Percentiles rank a stretch among this genome's conserved stretches.
Evolutionary conservation across 2,888 invertebrate genomes (phyloP).

Genomic region (Ophion ventricosus): DNA sequence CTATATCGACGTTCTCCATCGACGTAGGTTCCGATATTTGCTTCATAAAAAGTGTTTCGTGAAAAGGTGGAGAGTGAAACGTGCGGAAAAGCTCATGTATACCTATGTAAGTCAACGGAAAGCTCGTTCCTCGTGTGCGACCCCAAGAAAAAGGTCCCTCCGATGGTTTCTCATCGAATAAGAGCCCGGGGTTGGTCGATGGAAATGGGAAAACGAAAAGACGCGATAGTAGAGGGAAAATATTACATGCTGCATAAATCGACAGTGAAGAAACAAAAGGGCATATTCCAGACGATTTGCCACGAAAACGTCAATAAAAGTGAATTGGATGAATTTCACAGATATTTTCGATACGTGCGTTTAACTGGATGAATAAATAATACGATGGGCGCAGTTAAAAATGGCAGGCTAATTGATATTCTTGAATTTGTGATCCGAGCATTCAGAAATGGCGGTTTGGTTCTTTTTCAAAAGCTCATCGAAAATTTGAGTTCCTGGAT

Average conservation of each 20-base stretch:
- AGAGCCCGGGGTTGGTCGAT: constrained; percentile 20
- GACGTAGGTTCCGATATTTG: constrained; percentile 52
- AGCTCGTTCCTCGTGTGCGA: constrained; percentile 28
- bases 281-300: background rate
- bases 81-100: constrained; percentile 46
- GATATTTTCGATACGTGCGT: background rate
- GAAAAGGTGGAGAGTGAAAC: constrained; percentile 20
- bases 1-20: constrained; percentile 41
- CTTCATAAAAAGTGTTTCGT: constrained; percentile 55
- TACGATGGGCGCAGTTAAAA: too few relatives aligned
- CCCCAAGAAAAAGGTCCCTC: constrained; percentile 37
- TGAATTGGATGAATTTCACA: constrained; percentile 3
- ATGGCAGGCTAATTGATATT: too few relatives aligned
- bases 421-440: too few relatives aligned
- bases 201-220: constrained; percentile 32
- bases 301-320: constrained; percentile 32
- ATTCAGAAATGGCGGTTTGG: too few relatives aligned
- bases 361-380: background rate
- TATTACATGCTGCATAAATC: background rate
- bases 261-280: constrained; percentile 6
- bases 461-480: too few relatives aligned
- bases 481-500: too few relatives aligned
- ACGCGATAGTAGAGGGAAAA: background rate
- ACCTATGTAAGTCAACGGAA: constrained; percentile 20
- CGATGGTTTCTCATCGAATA: constrained; percentile 37